Conservation (phyloP, 1,140 invertebrate genomes). For the Drosophila novamexicana region DNA sequence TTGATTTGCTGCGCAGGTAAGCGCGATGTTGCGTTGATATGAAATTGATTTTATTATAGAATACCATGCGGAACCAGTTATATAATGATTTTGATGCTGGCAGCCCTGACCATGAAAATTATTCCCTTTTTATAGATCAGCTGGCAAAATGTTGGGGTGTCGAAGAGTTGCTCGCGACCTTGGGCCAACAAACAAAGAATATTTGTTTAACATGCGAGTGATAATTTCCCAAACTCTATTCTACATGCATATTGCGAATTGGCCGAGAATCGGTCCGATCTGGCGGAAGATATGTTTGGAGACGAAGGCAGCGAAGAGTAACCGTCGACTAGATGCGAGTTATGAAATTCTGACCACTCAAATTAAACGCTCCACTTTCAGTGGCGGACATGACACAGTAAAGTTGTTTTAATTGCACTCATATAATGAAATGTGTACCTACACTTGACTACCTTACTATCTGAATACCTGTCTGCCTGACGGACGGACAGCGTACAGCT, state of each 20-base stretch:
- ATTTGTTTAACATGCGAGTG: conserved; percentile 31
- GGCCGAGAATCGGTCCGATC: too few relatives aligned
- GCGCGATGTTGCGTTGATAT: conserved; percentile 7
- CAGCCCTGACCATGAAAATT: conserved; percentile 35
- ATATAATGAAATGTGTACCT: conserved; percentile 48
- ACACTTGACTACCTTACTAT: conserved; percentile 31
- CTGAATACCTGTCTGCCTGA: conserved; percentile 31
- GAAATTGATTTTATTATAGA: conserved; percentile 30
- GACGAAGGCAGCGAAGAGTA: conserved; percentile 9
- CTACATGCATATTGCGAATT: conserved; percentile 33
- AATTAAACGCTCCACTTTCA: conserved; percentile 66
- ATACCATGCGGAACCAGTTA: conserved; percentile 42
- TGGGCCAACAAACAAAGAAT: conserved; percentile 36
- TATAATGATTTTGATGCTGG: conserved; percentile 2
- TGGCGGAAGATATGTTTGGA: background rate
- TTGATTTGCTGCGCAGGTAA: conserved; percentile 14
- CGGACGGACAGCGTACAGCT: background rate
- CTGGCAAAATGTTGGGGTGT: conserved; percentile 7
- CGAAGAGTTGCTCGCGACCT: conserved; percentile 50
- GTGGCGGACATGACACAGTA: conserved; percentile 68
- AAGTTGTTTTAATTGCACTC: conserved; percentile 71
- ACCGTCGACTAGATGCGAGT: conserved; percentile 9
- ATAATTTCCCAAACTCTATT: conserved; percentile 32
- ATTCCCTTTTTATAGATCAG: conserved; percentile 6
- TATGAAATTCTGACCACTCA: conserved; percentile 59